Evolutionary conservation across 1,140 invertebrate genomes (phyloP).

Genomic region (Asbolus verrucosus): DNA sequence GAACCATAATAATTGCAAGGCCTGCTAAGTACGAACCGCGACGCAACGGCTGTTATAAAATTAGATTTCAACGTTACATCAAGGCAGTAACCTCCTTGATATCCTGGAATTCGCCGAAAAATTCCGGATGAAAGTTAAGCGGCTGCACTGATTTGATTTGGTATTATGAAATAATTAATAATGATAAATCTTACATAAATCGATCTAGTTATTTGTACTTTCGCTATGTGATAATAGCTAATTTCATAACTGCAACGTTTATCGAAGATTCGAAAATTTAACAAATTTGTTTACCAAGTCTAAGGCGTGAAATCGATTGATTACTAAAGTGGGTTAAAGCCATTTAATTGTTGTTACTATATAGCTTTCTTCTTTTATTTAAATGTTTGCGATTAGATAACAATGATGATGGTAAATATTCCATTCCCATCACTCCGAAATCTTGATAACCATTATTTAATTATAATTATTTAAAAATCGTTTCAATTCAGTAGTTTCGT

Average conservation of each 20-base stretch:
- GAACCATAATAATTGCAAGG: background rate
- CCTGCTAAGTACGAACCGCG: background rate
- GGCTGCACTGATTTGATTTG: background rate
- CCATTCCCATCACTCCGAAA: too few species aligned
- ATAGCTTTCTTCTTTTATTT: too few species aligned
- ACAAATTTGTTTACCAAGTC: too few species aligned
- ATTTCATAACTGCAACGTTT: constrained; percentile 10
- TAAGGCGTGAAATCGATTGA: too few species aligned
- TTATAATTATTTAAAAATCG: too few species aligned
- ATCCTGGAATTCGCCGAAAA: background rate
- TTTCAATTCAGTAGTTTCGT: background rate
- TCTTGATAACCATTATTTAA: too few species aligned
- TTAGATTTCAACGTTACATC: constrained; percentile 7
- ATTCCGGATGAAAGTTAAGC: background rate
- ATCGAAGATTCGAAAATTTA: background rate
- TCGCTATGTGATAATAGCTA: background rate
- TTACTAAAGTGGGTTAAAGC: too few species aligned
- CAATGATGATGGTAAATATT: too few species aligned
- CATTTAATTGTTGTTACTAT: too few species aligned
- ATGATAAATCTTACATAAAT: constrained; percentile 15
- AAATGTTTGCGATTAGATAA: too few species aligned
- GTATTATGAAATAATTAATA: constrained; percentile 11
- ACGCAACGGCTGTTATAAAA: too few species aligned
- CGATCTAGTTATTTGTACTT: constrained; percentile 3
- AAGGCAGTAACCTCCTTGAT: background rate